Evolutionary conservation across 2,113 vertebrate species (phyloP), one percentile per base, ranked within the genome.

Genomic region (Rhagologus leucostigma): DNA sequence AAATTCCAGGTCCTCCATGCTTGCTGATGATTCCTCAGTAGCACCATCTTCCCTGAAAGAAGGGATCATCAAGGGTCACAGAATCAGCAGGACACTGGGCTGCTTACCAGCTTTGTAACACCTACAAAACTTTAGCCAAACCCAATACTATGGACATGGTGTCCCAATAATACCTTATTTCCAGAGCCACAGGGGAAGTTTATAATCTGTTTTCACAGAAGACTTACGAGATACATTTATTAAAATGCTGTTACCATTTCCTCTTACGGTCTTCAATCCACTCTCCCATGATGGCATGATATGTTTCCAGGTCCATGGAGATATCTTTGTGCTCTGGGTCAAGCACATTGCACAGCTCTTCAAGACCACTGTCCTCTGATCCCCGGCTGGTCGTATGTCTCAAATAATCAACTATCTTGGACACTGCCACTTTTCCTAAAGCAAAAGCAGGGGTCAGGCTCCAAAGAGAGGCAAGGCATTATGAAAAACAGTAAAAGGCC

Each of bases 271-370:
- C 98, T 26, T 99, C 98, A 6, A 98, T 98, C 99, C 99, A 99
- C 93, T 99, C 98, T 92, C 95, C 99, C 98, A 99, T 98, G 86
- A 98, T 56, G 1, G 98, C 97, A 1, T 98, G 98, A 39, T 99
- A 99, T 0, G 98, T 99, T 93, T 98, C 98, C 96, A 99, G 97
- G 91, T 99, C 99, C 47, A 99, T 95, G 19, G 98, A 98, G 13
- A 98, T 92, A 7, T 99, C 98, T 81, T 98, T 98, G 69, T 97
- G 98, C 13, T 99, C 98, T 0, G 99, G 99, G 81, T 99, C 99
- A 41, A 99, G 98, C 98, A 99, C 98, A 93, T 98, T 98, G 84
- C 98, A 99, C 13, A 99, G 97, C 32, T 99, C 98, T 56, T 98
- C 98, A 10, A 99, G 98, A 22, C 98, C 98, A 4, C 98, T 98